Base-by-base conservation (phyloP, 2,797 vertebrate genomes). In the Erethizon dorsatum region DNA sequence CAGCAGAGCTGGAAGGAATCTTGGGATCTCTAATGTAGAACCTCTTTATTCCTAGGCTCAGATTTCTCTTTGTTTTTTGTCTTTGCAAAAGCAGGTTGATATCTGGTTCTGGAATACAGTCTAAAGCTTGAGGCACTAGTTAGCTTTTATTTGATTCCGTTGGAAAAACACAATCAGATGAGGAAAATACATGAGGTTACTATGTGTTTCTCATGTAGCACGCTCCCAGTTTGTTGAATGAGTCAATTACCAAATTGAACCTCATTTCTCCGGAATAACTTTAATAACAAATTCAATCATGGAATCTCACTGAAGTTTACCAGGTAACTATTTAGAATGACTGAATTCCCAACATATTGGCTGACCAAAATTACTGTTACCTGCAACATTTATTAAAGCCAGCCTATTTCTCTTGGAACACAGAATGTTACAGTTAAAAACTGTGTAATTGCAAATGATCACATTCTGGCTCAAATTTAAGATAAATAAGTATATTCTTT, bases 391-490 rank as follows among this genome's bases (percentile, higher is more conserved):
- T 83, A 56, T 94, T 82, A 57, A 94, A 56, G 15, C 88, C 57
- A 93, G 28, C 59, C 31, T n/a, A 65, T 1, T 83, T 10, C 9
- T 95, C 77, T 83, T 57, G 13, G 75, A 80, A 91, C 92, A 92
- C 11, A 83, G 17, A 85, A 33, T 33, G 47, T 41, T 37, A 41
- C 14, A 83, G 15, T 82, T 87, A 47, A 57, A 85, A 87, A 63
- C 1, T 20, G 0, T 52, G 2, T 50, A 24, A 78, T 89, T 88
- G 22, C 18, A 91, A 92, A 83, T 83, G 0, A 83, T 91, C 20
- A 79, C 7, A 84, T 79, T 59, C 77, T 78, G 37, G 14, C 15
- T 88, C 52, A 91, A 88, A 94, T 97, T 89, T 77, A 91, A 96
- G 93, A 78, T 83, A 88, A 90, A 69, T 87, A 80, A 75, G 61